These are phyloP conservation scores for Poliocrania exsul DNA, from an alignment of 2,797 vertebrate species.

Conservation along the genomic window DNA sequence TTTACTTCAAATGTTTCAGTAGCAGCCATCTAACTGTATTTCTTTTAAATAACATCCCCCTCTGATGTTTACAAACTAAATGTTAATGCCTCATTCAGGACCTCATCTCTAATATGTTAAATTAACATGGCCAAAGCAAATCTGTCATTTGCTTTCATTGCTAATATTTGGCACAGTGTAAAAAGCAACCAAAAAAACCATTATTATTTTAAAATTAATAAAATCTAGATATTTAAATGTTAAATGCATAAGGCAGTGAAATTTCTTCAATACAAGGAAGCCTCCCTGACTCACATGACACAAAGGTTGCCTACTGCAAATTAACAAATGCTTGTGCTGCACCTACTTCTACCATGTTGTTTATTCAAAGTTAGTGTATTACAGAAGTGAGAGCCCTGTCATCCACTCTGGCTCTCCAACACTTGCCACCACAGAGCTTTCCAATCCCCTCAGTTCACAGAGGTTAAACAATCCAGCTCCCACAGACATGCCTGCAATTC, in stretches of 20 bases:
- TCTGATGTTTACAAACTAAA: background rate
- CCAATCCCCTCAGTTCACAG: background rate
- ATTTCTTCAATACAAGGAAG: background rate
- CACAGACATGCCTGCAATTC: background rate
- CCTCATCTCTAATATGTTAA: background rate
- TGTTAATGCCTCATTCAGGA: constrained; percentile 14
- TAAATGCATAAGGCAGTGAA: background rate
- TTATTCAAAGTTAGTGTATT: background rate
- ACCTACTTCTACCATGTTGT: background rate
- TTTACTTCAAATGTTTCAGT: background rate
- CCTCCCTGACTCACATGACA: accelerated
- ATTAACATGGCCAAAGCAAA: constrained; percentile 13
- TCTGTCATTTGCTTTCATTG: background rate
- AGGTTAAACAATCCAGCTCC: background rate
- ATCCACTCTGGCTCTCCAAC: background rate
- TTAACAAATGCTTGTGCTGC: background rate
- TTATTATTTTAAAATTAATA: background rate
- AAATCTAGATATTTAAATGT: background rate
- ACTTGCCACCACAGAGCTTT: background rate
- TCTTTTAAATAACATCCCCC: background rate
- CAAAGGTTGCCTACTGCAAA: background rate
- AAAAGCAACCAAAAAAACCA: background rate
- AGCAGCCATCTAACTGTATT: background rate
- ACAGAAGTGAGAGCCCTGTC: background rate
- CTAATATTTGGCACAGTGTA: background rate